phyloP scores from a whole-genome alignment of 2,888 invertebrate genomes.

The Nipponacmea schrenckii region DNA sequence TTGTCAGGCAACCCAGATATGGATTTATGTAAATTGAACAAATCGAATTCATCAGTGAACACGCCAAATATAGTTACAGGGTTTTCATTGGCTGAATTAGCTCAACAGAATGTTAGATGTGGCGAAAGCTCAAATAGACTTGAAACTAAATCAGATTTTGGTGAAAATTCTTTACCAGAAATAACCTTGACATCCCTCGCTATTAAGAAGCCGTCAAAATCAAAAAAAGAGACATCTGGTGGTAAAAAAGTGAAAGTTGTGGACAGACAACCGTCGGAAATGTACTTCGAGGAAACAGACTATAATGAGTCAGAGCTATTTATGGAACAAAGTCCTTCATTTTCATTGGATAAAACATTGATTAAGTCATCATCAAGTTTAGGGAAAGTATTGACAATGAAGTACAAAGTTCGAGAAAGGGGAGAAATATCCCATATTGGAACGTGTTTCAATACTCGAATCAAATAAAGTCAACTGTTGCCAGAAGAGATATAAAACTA shows the following conservation, averaged over 20 bases:
- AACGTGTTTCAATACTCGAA: slow-evolving; percentile 20
- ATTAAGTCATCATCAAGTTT: slow-evolving; percentile 29
- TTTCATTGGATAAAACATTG: slow-evolving; percentile 6
- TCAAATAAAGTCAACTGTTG: slow-evolving; percentile 33
- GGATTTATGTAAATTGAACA: too few species aligned
- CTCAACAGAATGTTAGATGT: too few species aligned
- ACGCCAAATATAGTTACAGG: too few species aligned
- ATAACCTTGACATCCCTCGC: not conserved
- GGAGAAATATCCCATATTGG: not conserved
- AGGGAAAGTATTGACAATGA: slow-evolving; percentile 37
- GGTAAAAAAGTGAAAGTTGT: not conserved
- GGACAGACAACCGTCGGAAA: not conserved
- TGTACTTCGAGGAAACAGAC: not conserved
- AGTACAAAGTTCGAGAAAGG: not conserved
- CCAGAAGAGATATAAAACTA: slow-evolving; percentile 9
- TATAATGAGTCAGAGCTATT: not conserved
- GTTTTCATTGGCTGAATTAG: too few species aligned
- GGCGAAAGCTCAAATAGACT: too few species aligned
- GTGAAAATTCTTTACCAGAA: not conserved
- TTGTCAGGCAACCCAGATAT: too few species aligned
- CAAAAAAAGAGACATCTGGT: not conserved
- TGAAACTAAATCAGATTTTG: too few species aligned
- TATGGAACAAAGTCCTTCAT: not conserved
- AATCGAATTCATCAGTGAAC: too few species aligned
- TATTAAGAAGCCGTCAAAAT: slow-evolving; percentile 13